These are phyloP conservation scores for Mya arenaria DNA, from an alignment of 1,140 invertebrate genomes.

Conservation along the genomic window DNA sequence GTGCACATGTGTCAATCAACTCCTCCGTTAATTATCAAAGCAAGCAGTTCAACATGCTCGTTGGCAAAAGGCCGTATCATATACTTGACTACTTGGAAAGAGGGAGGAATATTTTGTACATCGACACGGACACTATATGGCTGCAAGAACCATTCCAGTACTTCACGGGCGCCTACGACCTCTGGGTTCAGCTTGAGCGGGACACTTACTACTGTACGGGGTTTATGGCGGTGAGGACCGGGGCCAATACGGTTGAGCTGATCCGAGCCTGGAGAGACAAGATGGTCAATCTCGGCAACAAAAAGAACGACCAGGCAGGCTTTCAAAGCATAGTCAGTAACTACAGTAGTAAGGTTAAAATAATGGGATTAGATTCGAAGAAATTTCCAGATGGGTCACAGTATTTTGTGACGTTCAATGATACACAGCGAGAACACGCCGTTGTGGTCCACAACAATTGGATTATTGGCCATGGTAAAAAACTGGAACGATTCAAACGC, in stretches of 20 bases:
- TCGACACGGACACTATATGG: slow-evolving; percentile 14
- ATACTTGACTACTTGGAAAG: background rate
- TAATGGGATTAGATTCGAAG: background rate
- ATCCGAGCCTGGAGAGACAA: background rate
- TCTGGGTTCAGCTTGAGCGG: slow-evolving; percentile 11
- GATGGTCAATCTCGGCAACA: too few species aligned
- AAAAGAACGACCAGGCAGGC: too few species aligned
- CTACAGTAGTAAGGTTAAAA: too few species aligned
- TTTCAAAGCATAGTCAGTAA: too few species aligned
- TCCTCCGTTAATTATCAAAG: background rate
- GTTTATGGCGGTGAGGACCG: background rate
- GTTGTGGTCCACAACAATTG: slow-evolving; percentile 1
- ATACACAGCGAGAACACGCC: background rate
- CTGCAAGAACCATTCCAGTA: slow-evolving; percentile 1
- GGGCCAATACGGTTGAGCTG: background rate
- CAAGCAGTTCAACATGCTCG: background rate
- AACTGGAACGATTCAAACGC: background rate
- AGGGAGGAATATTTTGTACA: slow-evolving; percentile 4
- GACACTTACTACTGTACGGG: background rate
- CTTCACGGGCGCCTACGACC: background rate
- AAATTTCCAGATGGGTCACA: background rate
- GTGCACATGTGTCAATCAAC: background rate
- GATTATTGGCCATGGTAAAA: background rate
- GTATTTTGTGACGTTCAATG: background rate
- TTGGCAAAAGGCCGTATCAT: background rate